Conservation (phyloP, 1,140 invertebrate genomes). For the Melanaphis sacchari region DNA sequence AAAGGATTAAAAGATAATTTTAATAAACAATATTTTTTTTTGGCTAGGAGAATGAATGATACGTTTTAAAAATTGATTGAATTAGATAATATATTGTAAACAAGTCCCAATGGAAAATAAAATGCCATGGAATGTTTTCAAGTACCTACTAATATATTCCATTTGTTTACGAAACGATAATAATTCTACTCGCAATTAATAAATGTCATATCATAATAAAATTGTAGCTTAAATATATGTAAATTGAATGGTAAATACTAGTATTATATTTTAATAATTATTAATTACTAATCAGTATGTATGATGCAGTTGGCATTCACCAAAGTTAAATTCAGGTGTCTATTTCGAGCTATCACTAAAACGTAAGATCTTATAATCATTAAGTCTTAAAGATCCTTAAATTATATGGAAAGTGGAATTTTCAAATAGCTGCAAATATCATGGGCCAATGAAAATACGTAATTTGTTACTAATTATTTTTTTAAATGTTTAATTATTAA, state of each 20-base stretch:
- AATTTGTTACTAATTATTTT: too few species aligned
- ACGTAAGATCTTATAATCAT: too few species aligned
- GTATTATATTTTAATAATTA: background rate
- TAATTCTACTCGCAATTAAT: background rate
- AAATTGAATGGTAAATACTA: background rate
- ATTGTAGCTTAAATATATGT: background rate
- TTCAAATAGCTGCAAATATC: background rate
- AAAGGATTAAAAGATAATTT: background rate
- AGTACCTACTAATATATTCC: background rate
- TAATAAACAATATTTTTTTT: background rate
- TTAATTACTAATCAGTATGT: too few species aligned
- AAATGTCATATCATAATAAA: background rate
- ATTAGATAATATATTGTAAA: background rate
- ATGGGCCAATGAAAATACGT: too few species aligned
- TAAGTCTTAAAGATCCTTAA: too few species aligned
- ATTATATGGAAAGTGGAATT: background rate
- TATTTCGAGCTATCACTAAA: background rate
- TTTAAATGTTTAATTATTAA: too few species aligned
- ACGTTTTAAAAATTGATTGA: background rate
- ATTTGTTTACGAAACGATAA: background rate
- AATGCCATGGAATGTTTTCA: background rate
- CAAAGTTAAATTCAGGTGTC: background rate
- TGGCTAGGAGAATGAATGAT: background rate
- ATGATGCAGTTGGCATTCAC: background rate
- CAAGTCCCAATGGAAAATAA: too few species aligned